These are phyloP conservation scores for Anableps anableps DNA, from an alignment of 2,797 vertebrate species.

Conservation along the genomic window DNA sequence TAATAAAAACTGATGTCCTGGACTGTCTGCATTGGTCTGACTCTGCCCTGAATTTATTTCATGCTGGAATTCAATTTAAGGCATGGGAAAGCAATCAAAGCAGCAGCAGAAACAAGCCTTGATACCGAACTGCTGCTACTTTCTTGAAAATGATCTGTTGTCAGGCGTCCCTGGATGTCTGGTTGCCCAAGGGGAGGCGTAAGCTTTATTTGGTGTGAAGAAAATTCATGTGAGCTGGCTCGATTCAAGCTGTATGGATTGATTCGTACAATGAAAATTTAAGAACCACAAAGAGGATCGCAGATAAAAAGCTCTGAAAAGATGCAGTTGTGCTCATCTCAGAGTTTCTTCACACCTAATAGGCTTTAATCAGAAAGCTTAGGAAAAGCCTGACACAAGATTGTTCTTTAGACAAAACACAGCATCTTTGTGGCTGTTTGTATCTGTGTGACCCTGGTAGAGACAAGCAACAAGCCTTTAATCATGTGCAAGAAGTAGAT, in stretches of 20 bases:
- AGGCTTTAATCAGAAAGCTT: background rate
- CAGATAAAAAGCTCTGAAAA: background rate
- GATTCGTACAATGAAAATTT: background rate
- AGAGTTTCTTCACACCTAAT: background rate
- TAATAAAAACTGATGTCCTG: constrained; percentile 1
- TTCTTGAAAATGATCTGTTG: constrained; percentile 15
- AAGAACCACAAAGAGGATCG: background rate
- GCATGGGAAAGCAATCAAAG: constrained; percentile 10
- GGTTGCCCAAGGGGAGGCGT: background rate
- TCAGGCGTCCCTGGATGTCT: constrained; percentile 4
- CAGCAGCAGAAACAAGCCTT: constrained; percentile 30
- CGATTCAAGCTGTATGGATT: background rate
- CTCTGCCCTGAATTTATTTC: constrained; percentile 25
- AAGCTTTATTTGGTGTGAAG: constrained; percentile 1
- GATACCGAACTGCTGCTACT: constrained; percentile 8
- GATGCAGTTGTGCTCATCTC: background rate
- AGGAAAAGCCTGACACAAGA: background rate
- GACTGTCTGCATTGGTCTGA: background rate
- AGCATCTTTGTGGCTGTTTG: background rate
- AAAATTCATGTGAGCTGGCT: background rate
- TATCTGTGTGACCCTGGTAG: background rate
- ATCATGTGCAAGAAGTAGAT: constrained; percentile 1
- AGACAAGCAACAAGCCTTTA: background rate
- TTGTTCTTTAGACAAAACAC: background rate
- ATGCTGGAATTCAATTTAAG: constrained; percentile 39